Evolutionary conservation across 2,888 invertebrate species (phyloP).

Genomic region (Heliconius cydno): DNA sequence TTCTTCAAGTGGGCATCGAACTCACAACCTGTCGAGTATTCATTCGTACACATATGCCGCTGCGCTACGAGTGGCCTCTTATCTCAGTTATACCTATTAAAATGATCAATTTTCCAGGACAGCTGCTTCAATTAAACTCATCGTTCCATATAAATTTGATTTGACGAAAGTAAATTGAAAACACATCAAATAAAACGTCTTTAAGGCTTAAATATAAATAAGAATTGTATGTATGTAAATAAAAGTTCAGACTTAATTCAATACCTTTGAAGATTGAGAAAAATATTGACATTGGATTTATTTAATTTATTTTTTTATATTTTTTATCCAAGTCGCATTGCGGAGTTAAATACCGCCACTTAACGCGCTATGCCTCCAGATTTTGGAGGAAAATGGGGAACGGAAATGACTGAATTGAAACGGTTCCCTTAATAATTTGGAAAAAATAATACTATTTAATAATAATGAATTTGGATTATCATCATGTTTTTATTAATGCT

Average conservation of each 20-base stretch:
- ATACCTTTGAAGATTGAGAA: neutral
- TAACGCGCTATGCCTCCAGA: neutral
- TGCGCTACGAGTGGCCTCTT: no score
- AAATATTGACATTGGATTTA: neutral
- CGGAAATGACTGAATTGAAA: no score
- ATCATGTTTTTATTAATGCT: no score
- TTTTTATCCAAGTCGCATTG: no score
- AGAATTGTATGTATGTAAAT: neutral
- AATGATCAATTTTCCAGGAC: constrained; percentile 39
- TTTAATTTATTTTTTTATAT: no score
- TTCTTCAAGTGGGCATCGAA: no score
- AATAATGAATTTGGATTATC: no score
- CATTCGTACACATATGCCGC: no score
- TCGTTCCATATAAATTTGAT: constrained; percentile 41
- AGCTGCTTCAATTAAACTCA: constrained; percentile 38
- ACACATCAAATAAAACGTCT: constrained; percentile 30
- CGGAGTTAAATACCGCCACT: neutral
- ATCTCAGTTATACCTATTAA: constrained; percentile 21
- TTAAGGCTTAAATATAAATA: neutral
- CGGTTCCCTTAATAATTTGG: no score
- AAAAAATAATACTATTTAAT: no score
- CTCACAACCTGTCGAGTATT: no score
- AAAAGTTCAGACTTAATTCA: neutral
- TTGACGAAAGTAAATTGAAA: constrained; percentile 36
- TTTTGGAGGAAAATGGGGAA: no score